phyloP scores from a whole-genome alignment of 2,113 vertebrate species.

The Lepidothrix coronata region DNA sequence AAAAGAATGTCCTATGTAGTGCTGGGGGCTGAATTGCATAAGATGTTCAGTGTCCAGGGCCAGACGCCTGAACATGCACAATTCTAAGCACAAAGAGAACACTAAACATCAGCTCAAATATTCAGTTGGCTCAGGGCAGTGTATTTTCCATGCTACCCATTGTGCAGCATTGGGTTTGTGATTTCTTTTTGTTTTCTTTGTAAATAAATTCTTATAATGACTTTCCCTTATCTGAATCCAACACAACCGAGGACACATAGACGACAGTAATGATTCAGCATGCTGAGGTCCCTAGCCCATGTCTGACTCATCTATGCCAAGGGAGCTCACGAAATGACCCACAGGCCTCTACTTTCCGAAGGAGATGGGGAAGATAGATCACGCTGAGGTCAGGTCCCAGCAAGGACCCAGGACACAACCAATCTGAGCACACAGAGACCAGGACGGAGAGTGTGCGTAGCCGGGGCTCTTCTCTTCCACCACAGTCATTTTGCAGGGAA shows the following conservation, averaged over 20 bases:
- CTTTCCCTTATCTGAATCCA: background rate
- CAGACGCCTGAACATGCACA: background rate
- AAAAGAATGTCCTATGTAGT: conserved; percentile 23
- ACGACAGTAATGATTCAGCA: background rate
- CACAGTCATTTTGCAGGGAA: background rate
- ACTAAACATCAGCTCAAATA: background rate
- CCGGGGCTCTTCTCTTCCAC: background rate
- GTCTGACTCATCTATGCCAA: background rate
- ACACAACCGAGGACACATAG: background rate
- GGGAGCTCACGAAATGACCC: background rate
- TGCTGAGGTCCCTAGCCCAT: background rate
- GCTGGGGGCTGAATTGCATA: background rate
- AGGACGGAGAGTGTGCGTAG: accelerated
- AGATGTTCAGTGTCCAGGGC: background rate
- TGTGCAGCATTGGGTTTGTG: background rate
- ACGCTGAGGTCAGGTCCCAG: background rate
- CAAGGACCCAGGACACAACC: background rate
- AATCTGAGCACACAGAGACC: background rate
- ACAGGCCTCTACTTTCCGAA: background rate
- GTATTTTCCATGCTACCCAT: background rate
- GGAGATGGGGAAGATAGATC: background rate
- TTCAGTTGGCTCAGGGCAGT: background rate
- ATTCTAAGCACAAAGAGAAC: background rate
- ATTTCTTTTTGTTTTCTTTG: conserved; percentile 24
- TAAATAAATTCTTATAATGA: background rate